Base-by-base conservation (phyloP, 2,797 vertebrate genomes). In the Semaprochilodus insignis region DNA sequence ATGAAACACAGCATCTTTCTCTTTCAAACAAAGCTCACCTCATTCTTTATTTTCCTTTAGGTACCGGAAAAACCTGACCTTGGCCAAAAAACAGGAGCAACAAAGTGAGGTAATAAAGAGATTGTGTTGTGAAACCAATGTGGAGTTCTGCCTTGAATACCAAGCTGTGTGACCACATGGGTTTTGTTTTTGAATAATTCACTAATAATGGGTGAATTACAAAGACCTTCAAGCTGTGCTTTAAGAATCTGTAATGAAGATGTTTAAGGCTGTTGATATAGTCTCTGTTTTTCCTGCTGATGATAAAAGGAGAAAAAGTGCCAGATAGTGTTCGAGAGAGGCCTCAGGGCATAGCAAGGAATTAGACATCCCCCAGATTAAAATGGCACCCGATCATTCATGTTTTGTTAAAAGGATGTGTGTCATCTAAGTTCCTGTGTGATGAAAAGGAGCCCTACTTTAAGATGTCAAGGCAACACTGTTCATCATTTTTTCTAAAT, bases 11-110 rank as follows among this genome's bases (percentile, higher is more conserved):
- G 44, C 44, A 13, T 48, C 44, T 27, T 21, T 52, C n/a, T 63
- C 34, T 13, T 73, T 34, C 3, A 85, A 48, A 48, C 44, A 48
- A 13, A 2, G 8, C 44, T 48, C 10, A 13, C 8, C 44, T 48
- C 2, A 40, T 77, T 40, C 74, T 23, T 25, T 80, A 21, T 66
- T 55, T 82, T 76, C 88, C 77, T 36, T 80, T 85, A 99, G 98
- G 85, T 99, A 98, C 93, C 95, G 95, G 88, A 86, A 93, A 84
- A 99, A 97, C 90, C 89, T 99, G 91, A 89, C 90, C 63, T 94
- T 97, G 83, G 96, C 96, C 77, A 99, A 99, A 93, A 92, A 89
- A 89, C 96, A 96, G 81, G 94, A 95, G 19, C 89, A 86, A 81
- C 79, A 86, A 83, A 92, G 90, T 86, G 91, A 96, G 96, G 98